phyloP scores from a whole-genome alignment of 2,113 vertebrate genomes.

The Zonotrichia leucophrys region DNA sequence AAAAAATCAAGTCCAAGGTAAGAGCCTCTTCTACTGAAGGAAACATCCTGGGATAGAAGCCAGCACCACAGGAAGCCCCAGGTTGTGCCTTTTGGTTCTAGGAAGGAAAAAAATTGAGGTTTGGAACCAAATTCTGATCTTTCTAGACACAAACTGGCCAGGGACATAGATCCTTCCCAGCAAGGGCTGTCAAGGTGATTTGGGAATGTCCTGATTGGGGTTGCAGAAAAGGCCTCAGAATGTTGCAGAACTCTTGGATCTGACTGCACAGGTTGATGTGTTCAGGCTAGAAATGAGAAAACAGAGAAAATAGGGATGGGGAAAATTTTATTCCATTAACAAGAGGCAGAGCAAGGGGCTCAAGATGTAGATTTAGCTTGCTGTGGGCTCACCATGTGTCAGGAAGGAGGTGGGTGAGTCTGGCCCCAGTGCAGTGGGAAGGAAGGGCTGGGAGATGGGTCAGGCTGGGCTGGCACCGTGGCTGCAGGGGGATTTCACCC shows the following conservation, averaged over 20 bases:
- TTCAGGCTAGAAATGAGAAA: not conserved
- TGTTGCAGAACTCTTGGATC: not conserved
- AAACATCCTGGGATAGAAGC: not conserved
- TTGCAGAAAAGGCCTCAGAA: not conserved
- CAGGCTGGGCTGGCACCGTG: not conserved
- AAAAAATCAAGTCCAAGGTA: not conserved
- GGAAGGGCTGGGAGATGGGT: not conserved
- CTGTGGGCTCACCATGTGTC: fast-evolving
- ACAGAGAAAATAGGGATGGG: not conserved
- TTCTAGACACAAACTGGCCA: not conserved
- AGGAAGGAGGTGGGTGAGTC: not conserved
- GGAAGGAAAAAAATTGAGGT: not conserved
- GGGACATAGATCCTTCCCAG: not conserved
- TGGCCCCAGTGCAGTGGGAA: not conserved
- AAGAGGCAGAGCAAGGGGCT: not conserved
- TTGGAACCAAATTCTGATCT: not conserved
- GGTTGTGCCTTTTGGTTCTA: not conserved
- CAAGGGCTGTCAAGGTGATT: not conserved
- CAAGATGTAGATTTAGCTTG: not conserved
- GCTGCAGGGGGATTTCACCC: not conserved
- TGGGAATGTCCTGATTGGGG: not conserved
- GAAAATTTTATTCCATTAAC: not conserved
- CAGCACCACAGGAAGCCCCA: not conserved
- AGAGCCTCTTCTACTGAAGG: not conserved
- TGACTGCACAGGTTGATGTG: fast-evolving